These are phyloP conservation scores for Latrodectus hesperus DNA, from an alignment of 2,888 invertebrate genomes.

Conservation along the genomic window DNA sequence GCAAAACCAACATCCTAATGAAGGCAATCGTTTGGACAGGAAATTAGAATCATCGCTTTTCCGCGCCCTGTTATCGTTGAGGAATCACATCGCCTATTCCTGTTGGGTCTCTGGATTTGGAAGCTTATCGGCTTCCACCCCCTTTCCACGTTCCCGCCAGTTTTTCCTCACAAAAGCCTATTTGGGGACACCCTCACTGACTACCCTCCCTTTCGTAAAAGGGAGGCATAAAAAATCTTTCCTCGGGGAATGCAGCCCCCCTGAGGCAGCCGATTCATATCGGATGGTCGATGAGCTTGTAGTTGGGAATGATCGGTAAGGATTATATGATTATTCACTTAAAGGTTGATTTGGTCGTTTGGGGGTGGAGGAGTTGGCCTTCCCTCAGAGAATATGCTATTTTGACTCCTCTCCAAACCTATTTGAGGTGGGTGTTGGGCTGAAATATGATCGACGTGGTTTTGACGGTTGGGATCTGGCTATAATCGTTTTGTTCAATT, in stretches of 20 bases:
- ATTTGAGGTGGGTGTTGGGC: conserved; percentile 5
- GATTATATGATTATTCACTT: conserved; percentile 68
- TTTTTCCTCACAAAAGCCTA: conserved; percentile 50
- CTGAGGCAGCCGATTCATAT: conserved; percentile 42
- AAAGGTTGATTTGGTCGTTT: conserved; percentile 30
- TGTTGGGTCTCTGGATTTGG: conserved; percentile 38
- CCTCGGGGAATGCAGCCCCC: conserved; percentile 10
- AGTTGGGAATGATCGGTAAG: conserved; percentile 35
- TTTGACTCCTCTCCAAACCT: conserved; percentile 16
- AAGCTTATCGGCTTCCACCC: conserved; percentile 51
- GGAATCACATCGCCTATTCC: conserved; percentile 47
- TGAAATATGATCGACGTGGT: conserved; percentile 60
- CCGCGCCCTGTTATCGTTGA: conserved; percentile 7
- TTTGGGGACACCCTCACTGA: conserved; percentile 25
- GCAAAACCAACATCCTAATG: conserved; percentile 66
- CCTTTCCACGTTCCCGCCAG: conserved; percentile 2
- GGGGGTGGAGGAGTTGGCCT: background rate
- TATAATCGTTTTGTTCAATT: conserved; percentile 64
- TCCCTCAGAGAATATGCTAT: conserved; percentile 15
- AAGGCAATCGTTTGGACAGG: conserved; percentile 68
- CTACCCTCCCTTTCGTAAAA: conserved; percentile 3
- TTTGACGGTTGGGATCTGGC: conserved; percentile 38
- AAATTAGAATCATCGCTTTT: conserved; percentile 68
- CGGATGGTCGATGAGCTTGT: conserved; percentile 26
- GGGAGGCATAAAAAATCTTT: conserved; percentile 16